phyloP scores from a whole-genome alignment of 2,888 invertebrate genomes.

The Plebejus melissa region DNA sequence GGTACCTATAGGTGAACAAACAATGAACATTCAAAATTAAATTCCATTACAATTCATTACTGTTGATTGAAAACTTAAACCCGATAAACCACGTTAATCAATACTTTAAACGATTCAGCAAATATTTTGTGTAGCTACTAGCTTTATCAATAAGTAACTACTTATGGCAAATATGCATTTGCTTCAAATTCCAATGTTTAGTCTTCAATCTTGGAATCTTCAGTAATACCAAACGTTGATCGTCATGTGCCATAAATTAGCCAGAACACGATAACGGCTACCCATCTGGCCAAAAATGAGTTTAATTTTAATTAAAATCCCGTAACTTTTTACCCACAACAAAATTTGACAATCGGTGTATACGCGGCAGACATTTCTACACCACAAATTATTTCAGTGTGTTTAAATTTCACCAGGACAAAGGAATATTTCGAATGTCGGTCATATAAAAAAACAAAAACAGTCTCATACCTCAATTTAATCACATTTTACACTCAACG shows the following conservation, averaged over 20 bases:
- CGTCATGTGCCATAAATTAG: conserved; percentile 60
- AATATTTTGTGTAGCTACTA: background rate
- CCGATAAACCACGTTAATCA: too few relatives aligned
- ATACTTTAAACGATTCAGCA: too few relatives aligned
- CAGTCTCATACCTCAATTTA: background rate
- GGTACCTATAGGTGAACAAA: too few relatives aligned
- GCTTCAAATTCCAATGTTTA: background rate
- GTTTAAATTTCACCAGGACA: conserved; percentile 4
- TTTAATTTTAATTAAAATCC: conserved; percentile 72
- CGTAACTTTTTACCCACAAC: conserved; percentile 58
- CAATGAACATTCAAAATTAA: too few relatives aligned
- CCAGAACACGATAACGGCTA: conserved; percentile 42
- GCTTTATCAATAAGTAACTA: background rate
- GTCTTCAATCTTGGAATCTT: background rate
- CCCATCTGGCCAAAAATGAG: conserved; percentile 53
- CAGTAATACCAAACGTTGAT: conserved; percentile 45
- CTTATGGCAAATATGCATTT: background rate
- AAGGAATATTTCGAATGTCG: conserved; percentile 24
- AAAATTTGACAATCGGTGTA: conserved; percentile 36
- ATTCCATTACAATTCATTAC: too few relatives aligned
- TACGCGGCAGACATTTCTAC: conserved; percentile 33
- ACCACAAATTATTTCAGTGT: conserved; percentile 25
- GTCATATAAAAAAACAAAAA: conserved; percentile 7
- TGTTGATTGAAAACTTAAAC: too few relatives aligned
- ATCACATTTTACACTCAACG: background rate